Base-by-base conservation (phyloP, 1,140 invertebrate genomes). In the Vanessa atalanta region DNA sequence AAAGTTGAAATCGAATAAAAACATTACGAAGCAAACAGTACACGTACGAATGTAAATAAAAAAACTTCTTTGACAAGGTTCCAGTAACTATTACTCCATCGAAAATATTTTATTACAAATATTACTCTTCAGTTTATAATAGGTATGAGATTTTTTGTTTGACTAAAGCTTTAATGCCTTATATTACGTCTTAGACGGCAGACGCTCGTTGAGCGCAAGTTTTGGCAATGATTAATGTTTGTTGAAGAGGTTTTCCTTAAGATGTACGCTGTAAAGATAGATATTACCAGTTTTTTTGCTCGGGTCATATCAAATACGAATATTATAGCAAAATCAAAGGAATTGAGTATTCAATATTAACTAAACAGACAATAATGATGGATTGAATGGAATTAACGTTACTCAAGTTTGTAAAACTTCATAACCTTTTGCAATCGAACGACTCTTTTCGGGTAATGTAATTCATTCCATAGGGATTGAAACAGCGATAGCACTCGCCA, bases 161-260 rank as follows among this genome's bases (percentile, higher is more conserved):
- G 53, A 57, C 53, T 57, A 23, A 57, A 23, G 16, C 16, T 20
- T 37, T 61, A 57, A 55, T 53, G 57, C 37, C 53, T 57, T 53
- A 69, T 23, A 53, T 53, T 67, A 55, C 20, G 37, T 69, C 43
- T 57, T 50, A 37, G 15, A 53, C 26, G 47, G 37, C 50, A 65
- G 50, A 64, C 66, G 53, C 53, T 37, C 57, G 57, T n/a, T 65
- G 47, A 66, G 64, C 47, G 60, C n/a, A 72, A 83, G 71, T 82
- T 86, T 82, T 68, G 78, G 75, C 83, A 79, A 81, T 86, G 84
- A 84, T 84, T 82, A 82, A 86, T 83, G 84, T 67, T 50, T 26
- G 60, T 47, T 67, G 73, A 76, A 43, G 73, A 79, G 81, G 82
- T 70, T 76, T 80, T 31, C 57, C 23, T 31, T 31, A 13, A 57